These are phyloP conservation scores for Pitangus sulphuratus DNA, from an alignment of 2,797 vertebrate genomes.

Conservation along the genomic window DNA sequence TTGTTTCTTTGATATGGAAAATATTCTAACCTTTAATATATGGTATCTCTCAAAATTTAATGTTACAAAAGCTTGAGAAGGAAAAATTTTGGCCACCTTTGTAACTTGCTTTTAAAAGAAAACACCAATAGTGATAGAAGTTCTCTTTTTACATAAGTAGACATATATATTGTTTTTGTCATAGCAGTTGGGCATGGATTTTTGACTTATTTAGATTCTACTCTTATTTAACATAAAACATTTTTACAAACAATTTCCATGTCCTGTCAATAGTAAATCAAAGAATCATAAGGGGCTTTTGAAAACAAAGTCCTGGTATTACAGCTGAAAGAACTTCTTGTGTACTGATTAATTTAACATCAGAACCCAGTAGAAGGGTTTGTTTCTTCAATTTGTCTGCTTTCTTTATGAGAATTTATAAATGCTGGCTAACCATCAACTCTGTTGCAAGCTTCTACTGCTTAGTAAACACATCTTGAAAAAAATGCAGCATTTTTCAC, in stretches of 20 bases:
- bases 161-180: background rate
- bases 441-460: background rate
- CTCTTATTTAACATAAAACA: slow-evolving; percentile 13
- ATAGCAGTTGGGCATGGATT: background rate
- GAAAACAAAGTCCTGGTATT: background rate
- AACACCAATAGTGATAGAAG: background rate
- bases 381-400: background rate
- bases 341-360: background rate
- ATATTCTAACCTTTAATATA: background rate
- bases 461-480: background rate
- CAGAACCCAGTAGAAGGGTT: background rate
- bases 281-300: background rate
- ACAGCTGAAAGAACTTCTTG: background rate
- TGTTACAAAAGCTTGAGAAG: background rate
- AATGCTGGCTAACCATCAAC: background rate
- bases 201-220: background rate
- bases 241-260: background rate
- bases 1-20: background rate
- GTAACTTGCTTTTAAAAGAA: background rate
- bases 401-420: background rate
- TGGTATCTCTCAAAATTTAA: background rate
- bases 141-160: background rate
- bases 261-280: background rate
- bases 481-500: background rate
- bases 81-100: background rate